Conservation (phyloP, 2,797 vertebrate genomes). For the Karalla daura region DNA sequence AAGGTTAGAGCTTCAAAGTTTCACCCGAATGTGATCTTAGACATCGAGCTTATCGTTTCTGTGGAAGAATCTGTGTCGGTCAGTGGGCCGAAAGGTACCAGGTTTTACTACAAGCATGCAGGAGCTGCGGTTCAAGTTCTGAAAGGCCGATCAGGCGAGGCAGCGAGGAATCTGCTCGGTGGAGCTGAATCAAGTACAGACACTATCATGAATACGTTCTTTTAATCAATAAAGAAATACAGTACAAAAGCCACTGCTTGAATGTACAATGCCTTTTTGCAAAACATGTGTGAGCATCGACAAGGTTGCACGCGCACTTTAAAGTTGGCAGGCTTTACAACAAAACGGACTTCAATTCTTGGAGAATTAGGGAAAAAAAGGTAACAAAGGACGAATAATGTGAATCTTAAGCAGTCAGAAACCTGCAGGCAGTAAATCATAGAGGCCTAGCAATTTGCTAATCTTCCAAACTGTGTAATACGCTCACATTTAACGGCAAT, state of each 20-base stretch:
- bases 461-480: neutral
- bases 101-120: neutral
- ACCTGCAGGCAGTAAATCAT: neutral
- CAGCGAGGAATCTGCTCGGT: too few relatives aligned
- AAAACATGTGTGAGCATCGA: conserved; percentile 32
- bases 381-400: neutral
- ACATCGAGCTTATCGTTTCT: neutral
- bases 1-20: neutral
- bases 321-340: too few relatives aligned
- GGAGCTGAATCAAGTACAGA: conserved; percentile 1
- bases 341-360: too few relatives aligned
- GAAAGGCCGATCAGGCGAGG: neutral
- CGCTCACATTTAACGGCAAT: neutral
- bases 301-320: neutral
- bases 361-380: too few relatives aligned
- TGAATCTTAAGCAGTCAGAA: neutral
- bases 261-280: conserved; percentile 24
- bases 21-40: neutral
- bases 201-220: neutral
- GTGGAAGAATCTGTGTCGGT: neutral
- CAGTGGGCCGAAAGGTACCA: neutral
- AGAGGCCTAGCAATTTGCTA: neutral
- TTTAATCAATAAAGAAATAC: conserved; percentile 6
- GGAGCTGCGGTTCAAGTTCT: too few relatives aligned
- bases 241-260: conserved; percentile 22